Conservation (phyloP, 2,888 invertebrate species). For the Drosophila falleni region DNA sequence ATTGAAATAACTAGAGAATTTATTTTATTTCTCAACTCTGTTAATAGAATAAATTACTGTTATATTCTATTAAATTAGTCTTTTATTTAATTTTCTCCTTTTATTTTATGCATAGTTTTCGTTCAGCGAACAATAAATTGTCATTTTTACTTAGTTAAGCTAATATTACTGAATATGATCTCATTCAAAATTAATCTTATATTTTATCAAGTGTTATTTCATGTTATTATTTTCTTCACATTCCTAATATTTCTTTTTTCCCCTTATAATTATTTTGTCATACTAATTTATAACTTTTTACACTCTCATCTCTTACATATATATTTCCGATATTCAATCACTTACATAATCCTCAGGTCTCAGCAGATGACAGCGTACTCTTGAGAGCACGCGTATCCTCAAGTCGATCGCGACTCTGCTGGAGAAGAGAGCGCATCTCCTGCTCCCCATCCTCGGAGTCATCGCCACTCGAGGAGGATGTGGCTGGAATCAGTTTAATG, state of each 20-base stretch:
- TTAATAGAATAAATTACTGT: too few species aligned
- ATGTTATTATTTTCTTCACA: background rate
- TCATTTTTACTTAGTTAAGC: too few species aligned
- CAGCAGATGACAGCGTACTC: constrained; percentile 85
- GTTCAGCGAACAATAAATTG: too few species aligned
- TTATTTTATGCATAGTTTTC: background rate
- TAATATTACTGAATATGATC: too few species aligned
- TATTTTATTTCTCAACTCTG: background rate
- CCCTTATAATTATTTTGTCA: too few species aligned
- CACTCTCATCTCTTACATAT: background rate
- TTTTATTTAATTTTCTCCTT: too few species aligned
- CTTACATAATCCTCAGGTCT: constrained; percentile 86
- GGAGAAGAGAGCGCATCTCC: constrained; percentile 84
- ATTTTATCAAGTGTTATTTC: too few species aligned
- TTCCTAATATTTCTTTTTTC: background rate
- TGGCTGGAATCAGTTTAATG: constrained; percentile 83
- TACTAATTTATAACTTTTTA: background rate
- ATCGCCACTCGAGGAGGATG: constrained; percentile 84
- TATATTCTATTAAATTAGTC: background rate
- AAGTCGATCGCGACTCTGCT: constrained; percentile 83
- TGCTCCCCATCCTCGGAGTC: constrained; percentile 84
- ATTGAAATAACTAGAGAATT: too few species aligned
- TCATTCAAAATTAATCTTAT: too few species aligned
- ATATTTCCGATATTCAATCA: background rate
- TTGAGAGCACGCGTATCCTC: constrained; percentile 85